Percentiles rank a stretch among this genome's conserved stretches.
phyloP scores from a whole-genome alignment of 2,888 invertebrate genomes.

The Nephrotoma appendiculata region DNA sequence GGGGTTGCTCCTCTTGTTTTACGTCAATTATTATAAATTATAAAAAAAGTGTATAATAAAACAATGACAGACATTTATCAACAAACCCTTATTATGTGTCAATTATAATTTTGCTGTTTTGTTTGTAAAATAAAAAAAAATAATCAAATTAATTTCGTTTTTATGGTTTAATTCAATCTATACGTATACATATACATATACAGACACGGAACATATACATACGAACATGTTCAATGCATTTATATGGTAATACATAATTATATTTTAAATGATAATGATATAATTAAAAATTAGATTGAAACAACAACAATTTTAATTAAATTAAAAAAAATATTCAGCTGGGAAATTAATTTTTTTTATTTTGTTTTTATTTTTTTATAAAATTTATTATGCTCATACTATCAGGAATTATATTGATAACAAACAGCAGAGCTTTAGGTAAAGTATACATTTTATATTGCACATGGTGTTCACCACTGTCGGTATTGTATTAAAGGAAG shows the following conservation, averaged over 20 bases:
- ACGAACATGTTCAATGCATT: neutral
- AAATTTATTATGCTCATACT: neutral
- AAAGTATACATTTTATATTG: neutral
- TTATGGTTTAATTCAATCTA: neutral
- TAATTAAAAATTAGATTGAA: neutral
- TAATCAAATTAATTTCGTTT: neutral
- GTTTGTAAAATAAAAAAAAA: neutral
- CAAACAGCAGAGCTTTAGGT: neutral
- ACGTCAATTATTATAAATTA: neutral
- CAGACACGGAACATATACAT: neutral
- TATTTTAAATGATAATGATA: neutral
- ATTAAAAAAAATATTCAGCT: neutral
- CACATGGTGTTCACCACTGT: too few relatives aligned
- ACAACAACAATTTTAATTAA: neutral
- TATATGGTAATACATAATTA: neutral
- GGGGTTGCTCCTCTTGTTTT: neutral
- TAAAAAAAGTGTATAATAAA: neutral
- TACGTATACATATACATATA: neutral
- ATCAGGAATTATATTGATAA: neutral
- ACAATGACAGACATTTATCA: neutral
- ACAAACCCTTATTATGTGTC: neutral
- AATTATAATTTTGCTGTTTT: neutral
- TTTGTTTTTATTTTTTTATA: neutral
- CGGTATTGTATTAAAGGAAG: too few relatives aligned
- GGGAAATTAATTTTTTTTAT: neutral